phyloP scores from a whole-genome alignment of 2,113 vertebrate species.

The Pseudopipra pipra region DNA sequence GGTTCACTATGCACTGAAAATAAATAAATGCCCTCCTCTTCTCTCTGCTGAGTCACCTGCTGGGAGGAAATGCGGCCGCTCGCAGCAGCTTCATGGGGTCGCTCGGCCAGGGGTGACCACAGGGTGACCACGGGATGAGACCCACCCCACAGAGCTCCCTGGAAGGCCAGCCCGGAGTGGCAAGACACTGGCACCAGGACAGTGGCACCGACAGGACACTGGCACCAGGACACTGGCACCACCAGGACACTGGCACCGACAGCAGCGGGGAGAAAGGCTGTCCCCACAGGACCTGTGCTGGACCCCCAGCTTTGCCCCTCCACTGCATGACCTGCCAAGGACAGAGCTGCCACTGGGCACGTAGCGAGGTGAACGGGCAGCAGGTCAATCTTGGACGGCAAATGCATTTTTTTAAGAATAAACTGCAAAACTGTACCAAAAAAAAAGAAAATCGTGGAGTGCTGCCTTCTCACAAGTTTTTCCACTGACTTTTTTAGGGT shows the following conservation, averaged over 20 bases:
- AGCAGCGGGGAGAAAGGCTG: background rate
- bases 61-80: accelerated
- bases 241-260: too few relatives aligned
- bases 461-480: background rate
- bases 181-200: too few relatives aligned
- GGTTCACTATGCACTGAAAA: accelerated
- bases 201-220: too few relatives aligned
- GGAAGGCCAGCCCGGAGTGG: accelerated
- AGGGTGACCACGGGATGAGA: accelerated
- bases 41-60: background rate
- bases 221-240: too few relatives aligned
- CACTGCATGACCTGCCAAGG: accelerated
- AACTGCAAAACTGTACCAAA: background rate
- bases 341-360: accelerated
- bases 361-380: accelerated
- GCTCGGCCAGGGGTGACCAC: background rate
- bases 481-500: accelerated
- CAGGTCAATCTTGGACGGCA: background rate
- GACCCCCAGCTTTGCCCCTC: background rate
- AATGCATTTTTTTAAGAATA: background rate
- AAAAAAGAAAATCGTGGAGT: accelerated
- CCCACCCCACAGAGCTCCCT: accelerated
- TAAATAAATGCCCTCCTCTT: background rate
- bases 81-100: accelerated
- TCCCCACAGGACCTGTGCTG: accelerated